Base-by-base conservation (phyloP, 2,888 invertebrate genomes). In the Chrysina gloriosa region DNA sequence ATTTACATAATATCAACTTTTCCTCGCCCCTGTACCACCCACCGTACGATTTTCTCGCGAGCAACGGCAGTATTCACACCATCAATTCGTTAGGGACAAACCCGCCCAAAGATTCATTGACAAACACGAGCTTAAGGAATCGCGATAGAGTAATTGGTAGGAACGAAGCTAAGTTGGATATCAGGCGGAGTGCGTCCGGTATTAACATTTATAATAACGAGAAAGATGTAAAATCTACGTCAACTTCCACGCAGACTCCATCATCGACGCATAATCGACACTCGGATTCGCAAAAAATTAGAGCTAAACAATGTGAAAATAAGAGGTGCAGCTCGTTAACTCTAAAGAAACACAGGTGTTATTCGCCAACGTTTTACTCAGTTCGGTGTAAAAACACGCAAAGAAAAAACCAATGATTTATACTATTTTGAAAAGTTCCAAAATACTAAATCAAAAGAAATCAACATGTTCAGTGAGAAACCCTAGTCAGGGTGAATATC, bases 311-410 rank as follows among this genome's bases (percentile, higher is more conserved):
- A 56, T 29, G 21, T 27, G 63, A 50, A 3, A 48, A 23, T n/a
- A 50, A 31, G 14, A 64, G 79, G 21, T 83, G 80, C 67, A 77
- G 78, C 56, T 82, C 83, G 1, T 74, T 83, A 36, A 82, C 82
- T 64, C 69, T 79, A 11, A 81, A 79, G 69, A 82, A 82, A 67
- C 83, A 83, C 69, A 80, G 79, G 71, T 83, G 83, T 69, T 83
- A 83, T 74, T 83, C 84, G 1, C 84, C 83, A 1, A 84, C 83
- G 9, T 84, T 84, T 74, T 83, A 83, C 71, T 84, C 84, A 0
- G 80, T 83, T 79, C 77, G 84, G 6, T 83, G 82, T 67, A 82
- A 81, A 84, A 83, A 71, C 83, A 84, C 70, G 79, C 81, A 0
- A 83, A 82, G 70, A 81, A 78, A 69, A 73, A 81, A 16, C 80